Evolutionary conservation across 2,797 vertebrate genomes (phyloP), one percentile per base, ranked within the genome.

Genomic region (Lerista edwardsae): DNA sequence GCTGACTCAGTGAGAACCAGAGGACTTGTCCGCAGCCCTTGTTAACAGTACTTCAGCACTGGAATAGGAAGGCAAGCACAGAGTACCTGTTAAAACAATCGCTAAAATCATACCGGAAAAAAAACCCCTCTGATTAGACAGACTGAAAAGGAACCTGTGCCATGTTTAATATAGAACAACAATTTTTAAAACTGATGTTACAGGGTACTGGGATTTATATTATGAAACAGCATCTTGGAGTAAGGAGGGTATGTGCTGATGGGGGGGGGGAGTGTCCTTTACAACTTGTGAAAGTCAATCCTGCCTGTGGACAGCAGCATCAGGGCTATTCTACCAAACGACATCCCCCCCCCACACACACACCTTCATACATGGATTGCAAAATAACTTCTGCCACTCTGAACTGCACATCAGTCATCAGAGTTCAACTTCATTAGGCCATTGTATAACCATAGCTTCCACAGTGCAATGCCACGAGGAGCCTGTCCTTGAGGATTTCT

Each of bases 391-490:
- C 89, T 93, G 93, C 88, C 91, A 86, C 86, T 92, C 78, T 62
- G 90, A 94, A 93, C 44, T 87, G 84, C 7, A 11, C 86, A 90
- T 91, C 90, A 89, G 90, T 41, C 89, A 91, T 89, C 90, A 87
- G 87, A 87, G 91, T 90, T 84, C 75, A 85, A 76, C 84, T 84
- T 90, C 88, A 36, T 97, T 93, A 99, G 1, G 98, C 98, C 98
- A 99, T 99, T 83, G 98, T 99, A 93, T 99, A 99, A 36, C 98
- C 98, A 6, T 99, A 99, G 94, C 98, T 99, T 94, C 98, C 98
- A 95, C 98, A 99, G 91, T 99, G 98, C 86, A 99, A 94, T 1
- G 98, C 98, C 57, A 99, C 98, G 79, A 99, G 97, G 93, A 99
- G 97, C 64, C 98, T 96, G 95, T 99, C 98, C 92, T 97, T 97